These are phyloP conservation scores for Lacanobia oleracea DNA, from an alignment of 2,888 invertebrate species.

Conservation along the genomic window DNA sequence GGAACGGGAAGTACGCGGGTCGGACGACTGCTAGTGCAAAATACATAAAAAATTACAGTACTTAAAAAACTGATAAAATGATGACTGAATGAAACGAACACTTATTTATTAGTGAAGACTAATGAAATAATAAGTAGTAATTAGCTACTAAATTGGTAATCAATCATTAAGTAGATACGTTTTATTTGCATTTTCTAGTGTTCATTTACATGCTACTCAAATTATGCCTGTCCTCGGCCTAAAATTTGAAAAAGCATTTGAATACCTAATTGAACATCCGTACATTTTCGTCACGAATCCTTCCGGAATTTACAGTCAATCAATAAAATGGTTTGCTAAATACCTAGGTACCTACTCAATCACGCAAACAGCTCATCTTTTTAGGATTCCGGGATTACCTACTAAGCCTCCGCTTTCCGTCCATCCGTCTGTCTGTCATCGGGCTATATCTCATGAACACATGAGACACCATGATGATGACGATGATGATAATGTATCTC, in stretches of 20 bases:
- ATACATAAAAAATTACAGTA: too few relatives aligned
- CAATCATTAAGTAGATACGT: not conserved
- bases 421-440: too few relatives aligned
- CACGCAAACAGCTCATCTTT: not conserved
- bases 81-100: not conserved
- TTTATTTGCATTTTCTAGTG: constrained; percentile 10
- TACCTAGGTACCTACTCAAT: not conserved
- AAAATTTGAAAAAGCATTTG: constrained; percentile 13
- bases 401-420: too few relatives aligned
- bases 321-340: not conserved
- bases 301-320: not conserved
- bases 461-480: too few relatives aligned
- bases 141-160: constrained; percentile 1
- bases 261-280: not conserved
- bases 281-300: constrained; percentile 1
- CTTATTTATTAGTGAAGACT: not conserved
- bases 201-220: constrained; percentile 19
- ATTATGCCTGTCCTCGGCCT: constrained; percentile 17
- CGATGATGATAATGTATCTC: too few relatives aligned
- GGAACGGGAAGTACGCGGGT: too few relatives aligned
- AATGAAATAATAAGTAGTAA: not conserved
- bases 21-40: too few relatives aligned
- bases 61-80: not conserved
- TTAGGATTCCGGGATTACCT: too few relatives aligned
- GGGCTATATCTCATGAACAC: too few relatives aligned